Base-by-base conservation (phyloP, 2,888 invertebrate genomes). In the Eulithis prunata region DNA sequence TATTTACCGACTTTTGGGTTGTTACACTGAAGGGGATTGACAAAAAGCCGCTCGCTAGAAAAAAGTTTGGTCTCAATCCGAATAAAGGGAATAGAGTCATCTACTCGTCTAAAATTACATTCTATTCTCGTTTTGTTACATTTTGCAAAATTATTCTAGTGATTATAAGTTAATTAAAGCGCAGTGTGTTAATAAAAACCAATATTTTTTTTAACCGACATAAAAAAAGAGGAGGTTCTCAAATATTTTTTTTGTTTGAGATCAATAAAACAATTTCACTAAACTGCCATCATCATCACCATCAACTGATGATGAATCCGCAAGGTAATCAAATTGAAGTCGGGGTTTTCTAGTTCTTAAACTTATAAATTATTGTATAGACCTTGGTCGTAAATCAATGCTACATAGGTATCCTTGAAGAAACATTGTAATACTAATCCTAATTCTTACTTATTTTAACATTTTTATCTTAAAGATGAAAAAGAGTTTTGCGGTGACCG, bases 1-100 rank as follows among this genome's bases (percentile, higher is more conserved):
- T 89, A 88, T 92, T 92, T 92, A 91, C 91, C 91, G 89, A 92
- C 91, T 91, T 89, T 91, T 87, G 89, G 91, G 89, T 84, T 87
- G 85, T 83, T 84, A 83, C 83, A 81, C 77, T 86, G 82, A 87
- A 87, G 85, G 88, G 86, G 73, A 75, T 81, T 78, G 81, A 77
- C 77, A 79, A 76, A 81, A 82, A 82, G 84, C 79, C 79, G 81
- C 78, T 71, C 68, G 72, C 60, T 51, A 66, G 71, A 87, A 84
- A 87, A 87, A 86, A 86, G 65, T 71, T 80, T 80, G 78, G 82
- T 84, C 81, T 80, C 79, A 78, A 84, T 84, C 79, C 75, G 76
- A 76, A 75, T 66, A 51, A 36, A 55, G 53, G 83, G 82, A 85
- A 88, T 83, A 82, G 85, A 81, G 75, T 69, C 80, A 83, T 78